phyloP scores from a whole-genome alignment of 2,113 vertebrate species.

The Cynopterus brachyotis region DNA sequence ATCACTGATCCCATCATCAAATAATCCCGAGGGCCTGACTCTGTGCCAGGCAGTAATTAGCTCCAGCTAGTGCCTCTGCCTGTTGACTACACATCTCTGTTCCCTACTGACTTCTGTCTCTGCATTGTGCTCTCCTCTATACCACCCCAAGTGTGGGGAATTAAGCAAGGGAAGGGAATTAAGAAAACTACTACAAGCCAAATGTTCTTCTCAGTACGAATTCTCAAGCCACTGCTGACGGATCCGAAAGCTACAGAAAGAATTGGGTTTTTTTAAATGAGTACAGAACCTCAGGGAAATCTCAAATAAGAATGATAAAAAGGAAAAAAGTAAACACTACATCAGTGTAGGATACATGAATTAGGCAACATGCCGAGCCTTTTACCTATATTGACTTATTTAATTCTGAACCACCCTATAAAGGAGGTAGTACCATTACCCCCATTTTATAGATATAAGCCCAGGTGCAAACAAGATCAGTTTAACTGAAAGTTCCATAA shows the following conservation, averaged over 20 bases:
- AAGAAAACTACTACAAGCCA: not conserved
- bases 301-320: not conserved
- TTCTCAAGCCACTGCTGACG: not conserved
- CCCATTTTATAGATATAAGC: slow-evolving; percentile 25
- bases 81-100: not conserved
- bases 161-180: not conserved
- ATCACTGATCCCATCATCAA: not conserved
- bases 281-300: not conserved
- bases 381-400: not conserved
- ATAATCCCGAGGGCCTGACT: not conserved
- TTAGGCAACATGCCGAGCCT: not conserved
- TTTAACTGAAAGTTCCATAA: not conserved
- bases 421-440: not conserved
- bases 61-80: not conserved
- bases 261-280: not conserved
- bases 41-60: not conserved
- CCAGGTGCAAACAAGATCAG: not conserved
- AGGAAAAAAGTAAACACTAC: not conserved
- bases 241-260: not conserved
- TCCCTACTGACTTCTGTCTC: not conserved
- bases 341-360: not conserved
- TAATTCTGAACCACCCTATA: not conserved
- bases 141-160: not conserved
- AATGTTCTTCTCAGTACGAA: not conserved
- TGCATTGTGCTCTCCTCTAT: not conserved